phyloP scores from a whole-genome alignment of 2,797 vertebrate genomes.

The Dendrocincla tyrannina region DNA sequence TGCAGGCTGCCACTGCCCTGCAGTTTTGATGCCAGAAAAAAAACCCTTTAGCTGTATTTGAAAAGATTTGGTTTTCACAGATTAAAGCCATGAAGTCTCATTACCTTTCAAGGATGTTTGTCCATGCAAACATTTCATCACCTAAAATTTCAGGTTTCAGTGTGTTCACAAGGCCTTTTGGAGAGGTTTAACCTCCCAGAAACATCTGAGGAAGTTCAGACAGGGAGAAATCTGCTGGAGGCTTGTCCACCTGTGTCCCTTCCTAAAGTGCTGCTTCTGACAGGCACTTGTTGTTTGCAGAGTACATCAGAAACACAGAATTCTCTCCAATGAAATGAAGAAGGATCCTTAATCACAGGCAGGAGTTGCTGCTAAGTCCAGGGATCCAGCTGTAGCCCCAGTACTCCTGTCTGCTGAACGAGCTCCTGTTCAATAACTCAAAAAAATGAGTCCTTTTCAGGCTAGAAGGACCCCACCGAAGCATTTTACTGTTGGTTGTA shows the following conservation, averaged over 20 bases:
- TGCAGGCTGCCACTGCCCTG: background rate
- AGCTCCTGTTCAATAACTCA: background rate
- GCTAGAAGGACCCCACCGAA: background rate
- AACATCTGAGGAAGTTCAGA: background rate
- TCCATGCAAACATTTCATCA: background rate
- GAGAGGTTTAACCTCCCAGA: background rate
- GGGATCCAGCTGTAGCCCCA: background rate
- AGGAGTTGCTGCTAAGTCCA: background rate
- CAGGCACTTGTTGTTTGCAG: background rate
- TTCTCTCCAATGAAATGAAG: background rate
- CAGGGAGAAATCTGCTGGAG: background rate
- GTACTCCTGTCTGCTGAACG: background rate
- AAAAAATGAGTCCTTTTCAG: background rate
- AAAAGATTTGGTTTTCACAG: background rate
- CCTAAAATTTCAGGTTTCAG: background rate
- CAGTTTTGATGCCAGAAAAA: background rate
- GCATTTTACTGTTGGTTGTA: slow-evolving; percentile 1
- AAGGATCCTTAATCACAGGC: background rate
- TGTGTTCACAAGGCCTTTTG: background rate
- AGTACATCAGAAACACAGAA: background rate
- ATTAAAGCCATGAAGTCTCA: background rate
- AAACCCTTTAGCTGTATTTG: background rate
- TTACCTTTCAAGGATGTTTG: background rate
- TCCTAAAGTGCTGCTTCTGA: background rate
- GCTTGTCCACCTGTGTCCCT: background rate